These are phyloP conservation scores for Proctacanthus coquilletti DNA, from an alignment of 1,140 invertebrate species.

Conservation along the genomic window DNA sequence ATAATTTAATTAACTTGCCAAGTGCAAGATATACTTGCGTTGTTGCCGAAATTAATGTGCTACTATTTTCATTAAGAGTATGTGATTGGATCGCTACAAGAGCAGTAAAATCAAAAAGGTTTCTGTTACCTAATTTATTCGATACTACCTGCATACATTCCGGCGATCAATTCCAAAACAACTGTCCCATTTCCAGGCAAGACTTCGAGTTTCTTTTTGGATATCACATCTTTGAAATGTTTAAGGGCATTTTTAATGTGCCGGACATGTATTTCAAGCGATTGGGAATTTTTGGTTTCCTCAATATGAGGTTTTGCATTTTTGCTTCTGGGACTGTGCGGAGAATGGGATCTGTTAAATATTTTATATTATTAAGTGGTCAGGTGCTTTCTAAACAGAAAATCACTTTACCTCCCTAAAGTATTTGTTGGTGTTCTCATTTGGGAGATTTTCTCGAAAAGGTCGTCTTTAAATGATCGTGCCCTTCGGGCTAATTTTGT, in stretches of 20 bases:
- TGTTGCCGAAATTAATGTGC: slow-evolving; percentile 48
- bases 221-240: slow-evolving; percentile 81
- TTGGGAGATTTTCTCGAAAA: slow-evolving; percentile 72
- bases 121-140: not conserved
- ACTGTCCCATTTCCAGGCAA: slow-evolving; percentile 82
- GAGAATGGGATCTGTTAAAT: slow-evolving; percentile 37
- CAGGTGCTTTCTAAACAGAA: not conserved
- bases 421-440: slow-evolving; percentile 44
- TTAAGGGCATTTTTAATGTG: slow-evolving; percentile 59
- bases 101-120: not conserved
- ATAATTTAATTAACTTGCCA: slow-evolving; percentile 72
- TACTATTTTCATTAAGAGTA: slow-evolving; percentile 52
- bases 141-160: slow-evolving; percentile 55
- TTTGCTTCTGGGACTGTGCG: slow-evolving; percentile 40
- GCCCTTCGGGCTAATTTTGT: slow-evolving; percentile 69
- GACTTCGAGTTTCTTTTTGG: slow-evolving; percentile 82
- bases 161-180: slow-evolving; percentile 78
- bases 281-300: slow-evolving; percentile 39
- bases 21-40: slow-evolving; percentile 75
- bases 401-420: slow-evolving; percentile 16
- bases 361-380: too few relatives aligned
- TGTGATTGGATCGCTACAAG: slow-evolving; percentile 38
- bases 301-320: slow-evolving; percentile 33
- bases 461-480: slow-evolving; percentile 80
- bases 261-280: slow-evolving; percentile 45